phyloP scores from a whole-genome alignment of 2,113 vertebrate genomes.

The Eretmochelys imbricata region DNA sequence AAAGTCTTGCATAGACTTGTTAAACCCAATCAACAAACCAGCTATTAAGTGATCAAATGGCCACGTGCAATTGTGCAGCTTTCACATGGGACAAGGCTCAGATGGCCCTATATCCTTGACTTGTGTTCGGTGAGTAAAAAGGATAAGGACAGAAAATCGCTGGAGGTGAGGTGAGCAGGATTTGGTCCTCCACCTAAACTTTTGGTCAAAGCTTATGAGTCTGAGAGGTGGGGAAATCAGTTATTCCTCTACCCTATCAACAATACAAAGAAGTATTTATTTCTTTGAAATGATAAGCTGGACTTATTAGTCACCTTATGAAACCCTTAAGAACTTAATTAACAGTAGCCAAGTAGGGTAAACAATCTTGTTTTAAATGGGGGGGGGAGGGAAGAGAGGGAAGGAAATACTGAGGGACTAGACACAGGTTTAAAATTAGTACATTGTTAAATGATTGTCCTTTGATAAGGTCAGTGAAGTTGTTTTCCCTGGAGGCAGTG shows the following conservation, averaged over 20 bases:
- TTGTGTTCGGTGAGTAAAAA: too few species aligned
- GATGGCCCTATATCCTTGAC: too few species aligned
- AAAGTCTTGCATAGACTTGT: not conserved
- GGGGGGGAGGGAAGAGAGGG: not conserved
- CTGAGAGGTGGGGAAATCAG: not conserved
- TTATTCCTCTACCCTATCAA: not conserved
- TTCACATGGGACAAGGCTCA: not conserved
- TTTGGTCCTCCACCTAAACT: not conserved
- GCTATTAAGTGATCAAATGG: not conserved
- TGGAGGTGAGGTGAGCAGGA: not conserved
- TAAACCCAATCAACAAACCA: not conserved
- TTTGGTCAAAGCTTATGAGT: not conserved
- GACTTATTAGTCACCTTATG: not conserved
- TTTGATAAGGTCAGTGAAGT: not conserved
- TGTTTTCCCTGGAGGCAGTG: not conserved
- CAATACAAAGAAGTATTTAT: not conserved
- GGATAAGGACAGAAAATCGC: not conserved
- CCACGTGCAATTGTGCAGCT: not conserved
- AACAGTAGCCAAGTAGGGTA: not conserved
- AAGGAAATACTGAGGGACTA: not conserved
- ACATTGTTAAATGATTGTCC: not conserved
- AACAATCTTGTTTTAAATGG: not conserved
- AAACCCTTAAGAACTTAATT: not conserved
- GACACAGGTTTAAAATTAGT: not conserved
- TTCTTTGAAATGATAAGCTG: not conserved